Evolutionary conservation across 2,888 invertebrate genomes (phyloP).

Genomic region (Chydorus sphaericus): DNA sequence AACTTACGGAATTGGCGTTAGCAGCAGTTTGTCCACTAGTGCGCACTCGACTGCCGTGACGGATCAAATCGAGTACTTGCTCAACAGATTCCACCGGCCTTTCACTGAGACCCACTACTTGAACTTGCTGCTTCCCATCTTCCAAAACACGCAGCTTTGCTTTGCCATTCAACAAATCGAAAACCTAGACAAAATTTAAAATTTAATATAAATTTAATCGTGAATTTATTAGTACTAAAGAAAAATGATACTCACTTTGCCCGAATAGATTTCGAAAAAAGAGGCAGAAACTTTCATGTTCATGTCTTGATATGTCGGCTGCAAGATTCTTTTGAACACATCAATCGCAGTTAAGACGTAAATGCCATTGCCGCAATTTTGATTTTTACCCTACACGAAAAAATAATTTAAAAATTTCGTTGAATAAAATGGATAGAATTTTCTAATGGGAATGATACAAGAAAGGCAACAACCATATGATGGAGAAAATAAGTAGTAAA

Average conservation of each 20-base stretch:
- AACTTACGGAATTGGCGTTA: slow-evolving; percentile 33
- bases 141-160: slow-evolving; percentile 39
- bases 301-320: slow-evolving; percentile 64
- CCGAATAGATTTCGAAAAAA: slow-evolving; percentile 99
- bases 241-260: slow-evolving; percentile 48
- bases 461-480: too few species aligned
- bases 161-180: slow-evolving; percentile 50
- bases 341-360: slow-evolving; percentile 95
- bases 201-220: neutral
- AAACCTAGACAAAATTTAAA: slow-evolving; percentile 38
- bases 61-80: slow-evolving; percentile 36
- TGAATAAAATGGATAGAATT: too few species aligned
- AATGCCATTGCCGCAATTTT: slow-evolving; percentile 93
- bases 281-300: slow-evolving; percentile 83
- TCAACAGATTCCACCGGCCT: slow-evolving; percentile 34
- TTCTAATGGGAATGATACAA: too few species aligned
- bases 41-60: slow-evolving; percentile 39
- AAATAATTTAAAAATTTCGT: slow-evolving; percentile 19
- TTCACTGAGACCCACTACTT: slow-evolving; percentile 39
- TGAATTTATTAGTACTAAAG: neutral
- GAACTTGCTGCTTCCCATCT: slow-evolving; percentile 40
- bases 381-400: slow-evolving; percentile 62
- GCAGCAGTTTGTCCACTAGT: slow-evolving; percentile 43
- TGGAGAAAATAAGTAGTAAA: too few species aligned
- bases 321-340: slow-evolving; percentile 70